Base-by-base conservation (phyloP, 2,797 vertebrate genomes). In the Brachyalestes nurse region DNA sequence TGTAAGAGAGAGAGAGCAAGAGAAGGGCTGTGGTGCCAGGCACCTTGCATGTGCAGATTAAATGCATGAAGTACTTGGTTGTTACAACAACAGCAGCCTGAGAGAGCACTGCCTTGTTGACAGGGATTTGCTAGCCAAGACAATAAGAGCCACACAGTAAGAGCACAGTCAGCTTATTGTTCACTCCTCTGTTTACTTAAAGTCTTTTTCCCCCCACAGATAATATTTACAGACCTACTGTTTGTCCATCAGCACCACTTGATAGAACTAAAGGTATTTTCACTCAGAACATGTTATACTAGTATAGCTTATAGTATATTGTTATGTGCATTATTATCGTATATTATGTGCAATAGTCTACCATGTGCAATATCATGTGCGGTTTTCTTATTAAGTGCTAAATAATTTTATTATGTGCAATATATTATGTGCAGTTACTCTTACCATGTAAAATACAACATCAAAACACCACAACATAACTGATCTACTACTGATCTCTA, bases 1-100 rank as follows among this genome's bases (percentile, higher is more conserved):
- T n/a, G n/a, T n/a, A 75, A 86, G 21, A 76, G 84, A 72, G 83
- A 86, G 76, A 82, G 75, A 65, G 83, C 78, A 80, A 85, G 21
- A 21, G 5, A 57, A 84, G 21, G 10, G 42, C 42, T 75, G 84
- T 38, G 42, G 84, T 83, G 80, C 87, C 84, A 78, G 80, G 53
- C 42, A 75, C 78, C 66, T 72, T 65, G 83, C 77, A 89, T 57
- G 77, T 85, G 83, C 77, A 82, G 81, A 90, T 83, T 69, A 83
- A 77, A 75, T 61, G 64, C 69, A 90, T 89, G 88, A 89, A 88
- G 89, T 85, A 91, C 85, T 86, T 80, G 83, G 85, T 88, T 83
- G 61, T 69, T 74, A 77, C 81, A 80, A 77, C 74, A 79, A 71
- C 81, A 14, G 57, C 42, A 70, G 47, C 65, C 57, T 53, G 64